Evolutionary conservation across 1,140 invertebrate genomes (phyloP), one percentile per base, ranked within the genome.

Genomic region (Magallana gigas): DNA sequence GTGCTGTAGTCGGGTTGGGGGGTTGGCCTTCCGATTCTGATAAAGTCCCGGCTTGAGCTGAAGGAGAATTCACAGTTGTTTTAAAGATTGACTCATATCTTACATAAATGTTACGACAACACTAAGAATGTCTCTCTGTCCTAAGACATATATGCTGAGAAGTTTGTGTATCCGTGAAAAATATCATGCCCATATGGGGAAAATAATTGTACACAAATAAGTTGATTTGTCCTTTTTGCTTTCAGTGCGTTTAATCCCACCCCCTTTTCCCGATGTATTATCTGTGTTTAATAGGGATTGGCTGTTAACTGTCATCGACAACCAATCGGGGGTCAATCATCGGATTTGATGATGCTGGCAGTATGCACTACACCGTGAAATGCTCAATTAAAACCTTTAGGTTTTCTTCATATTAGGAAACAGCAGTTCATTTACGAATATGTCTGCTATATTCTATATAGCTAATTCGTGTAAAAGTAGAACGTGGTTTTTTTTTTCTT

Each of bases 21-120:
- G 62, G 81, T 57, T 88, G 87, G 57, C 81, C 68, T 56, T 88
- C 87, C 48, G 80, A 64, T 60, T 86, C 87, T 29, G 68, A 29
- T 29, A 76, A 76, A 29, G 68, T 29, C 23, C 68, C 68, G 23
- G 68, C 36, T 76, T 76, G 68, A 76, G 23, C 68, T 76, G 68
- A 76, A 76, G 68, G 36, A 76, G 5, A 36, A 76, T 76, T 76
- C 68, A 76, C 7, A 29, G 4, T 4, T 76, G 23, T 29, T 23
- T 76, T 11, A 76, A 0, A 36, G 68, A 12, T 18, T 76, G 23
- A 76, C 11, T 29, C 36, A 48, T 48, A 48, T 48, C 36, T 48
- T 48, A 48, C 5, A 48, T 48, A 48, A 4, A 48, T 48, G 36
- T 48, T 48, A 48, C 36, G 36, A 48, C 36, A 48, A 48, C 36